Evolutionary conservation across 2,888 invertebrate species (phyloP).

Genomic region (Mystacides longicornis): DNA sequence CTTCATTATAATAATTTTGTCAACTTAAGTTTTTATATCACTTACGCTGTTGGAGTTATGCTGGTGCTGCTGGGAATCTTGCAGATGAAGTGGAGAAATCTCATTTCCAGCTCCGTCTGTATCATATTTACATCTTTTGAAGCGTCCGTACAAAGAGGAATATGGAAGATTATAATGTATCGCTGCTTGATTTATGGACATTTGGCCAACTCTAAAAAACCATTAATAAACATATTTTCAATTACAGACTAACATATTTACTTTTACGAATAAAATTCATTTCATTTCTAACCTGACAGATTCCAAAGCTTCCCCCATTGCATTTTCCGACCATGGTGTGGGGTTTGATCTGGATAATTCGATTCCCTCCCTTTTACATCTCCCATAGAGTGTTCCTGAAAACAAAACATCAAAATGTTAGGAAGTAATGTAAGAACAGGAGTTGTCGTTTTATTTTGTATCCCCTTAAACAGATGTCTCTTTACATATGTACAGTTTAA

Average conservation of each 20-base stretch:
- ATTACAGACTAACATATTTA: background rate
- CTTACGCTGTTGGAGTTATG: background rate
- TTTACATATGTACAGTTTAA: too few species aligned
- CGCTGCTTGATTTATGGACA: constrained; percentile 90
- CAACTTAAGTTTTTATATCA: background rate
- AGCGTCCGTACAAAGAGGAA: constrained; percentile 81
- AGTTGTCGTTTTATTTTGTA: too few species aligned
- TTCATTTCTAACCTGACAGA: constrained; percentile 62
- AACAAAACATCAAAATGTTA: too few species aligned
- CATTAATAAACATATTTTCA: background rate
- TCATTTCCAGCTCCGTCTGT: constrained; percentile 20
- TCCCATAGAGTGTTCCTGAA: constrained; percentile 73
- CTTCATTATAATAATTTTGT: too few species aligned
- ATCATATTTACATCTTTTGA: constrained; percentile 80
- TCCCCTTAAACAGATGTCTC: too few species aligned
- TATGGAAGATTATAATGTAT: constrained; percentile 88
- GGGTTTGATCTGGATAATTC: constrained; percentile 82
- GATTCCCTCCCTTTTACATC: constrained; percentile 85
- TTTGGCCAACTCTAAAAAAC: constrained; percentile 74
- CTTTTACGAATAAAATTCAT: background rate
- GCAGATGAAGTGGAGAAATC: constrained; percentile 5
- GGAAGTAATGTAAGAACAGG: too few species aligned
- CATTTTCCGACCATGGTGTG: constrained; percentile 92
- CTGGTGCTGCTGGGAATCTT: background rate
- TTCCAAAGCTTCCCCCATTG: constrained; percentile 84